Percentiles rank a stretch among this genome's conserved stretches.
Evolutionary conservation across 1,140 invertebrate species (phyloP).

Genomic region (Agrilus planipennis): DNA sequence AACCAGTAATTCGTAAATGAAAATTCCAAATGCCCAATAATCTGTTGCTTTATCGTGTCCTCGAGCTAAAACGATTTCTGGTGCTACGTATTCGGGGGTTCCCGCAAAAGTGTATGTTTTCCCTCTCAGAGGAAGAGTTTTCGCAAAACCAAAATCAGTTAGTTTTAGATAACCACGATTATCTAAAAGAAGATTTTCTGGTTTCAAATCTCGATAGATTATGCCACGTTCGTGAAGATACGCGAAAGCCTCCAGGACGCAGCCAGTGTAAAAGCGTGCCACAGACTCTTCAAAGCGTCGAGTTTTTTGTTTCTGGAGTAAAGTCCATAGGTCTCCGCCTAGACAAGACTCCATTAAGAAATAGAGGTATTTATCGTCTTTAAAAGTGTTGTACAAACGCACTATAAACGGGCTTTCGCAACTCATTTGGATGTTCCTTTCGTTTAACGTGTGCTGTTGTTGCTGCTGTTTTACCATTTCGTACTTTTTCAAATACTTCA

Average conservation of each 20-base stretch:
- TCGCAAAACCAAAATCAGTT: conserved; percentile 98
- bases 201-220: conserved; percentile 90
- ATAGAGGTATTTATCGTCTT: conserved; percentile 91
- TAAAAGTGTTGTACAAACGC: conserved; percentile 87
- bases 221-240: conserved; percentile 80
- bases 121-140: conserved; percentile 59
- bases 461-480: conserved; percentile 89
- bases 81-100: conserved; percentile 83
- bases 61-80: conserved; percentile 88
- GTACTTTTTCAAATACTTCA: conserved; percentile 87
- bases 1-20: conserved; percentile 83
- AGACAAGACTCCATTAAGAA: conserved; percentile 94
- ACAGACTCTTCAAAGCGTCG: conserved; percentile 75
- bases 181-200: conserved; percentile 87
- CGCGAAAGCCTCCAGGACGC: conserved; percentile 83
- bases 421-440: conserved; percentile 80
- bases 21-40: conserved; percentile 89
- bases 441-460: conserved; percentile 84
- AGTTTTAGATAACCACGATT: conserved; percentile 82
- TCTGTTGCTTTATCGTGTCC: conserved; percentile 88
- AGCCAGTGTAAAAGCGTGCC: conserved; percentile 79
- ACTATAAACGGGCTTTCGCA: conserved; percentile 38
- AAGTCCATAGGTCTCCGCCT: conserved; percentile 95
- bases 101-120: conserved; percentile 98
- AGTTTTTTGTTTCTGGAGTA: conserved; percentile 60